Conservation (phyloP, 2,888 invertebrate species). For the Punctoribates punctum region DNA sequence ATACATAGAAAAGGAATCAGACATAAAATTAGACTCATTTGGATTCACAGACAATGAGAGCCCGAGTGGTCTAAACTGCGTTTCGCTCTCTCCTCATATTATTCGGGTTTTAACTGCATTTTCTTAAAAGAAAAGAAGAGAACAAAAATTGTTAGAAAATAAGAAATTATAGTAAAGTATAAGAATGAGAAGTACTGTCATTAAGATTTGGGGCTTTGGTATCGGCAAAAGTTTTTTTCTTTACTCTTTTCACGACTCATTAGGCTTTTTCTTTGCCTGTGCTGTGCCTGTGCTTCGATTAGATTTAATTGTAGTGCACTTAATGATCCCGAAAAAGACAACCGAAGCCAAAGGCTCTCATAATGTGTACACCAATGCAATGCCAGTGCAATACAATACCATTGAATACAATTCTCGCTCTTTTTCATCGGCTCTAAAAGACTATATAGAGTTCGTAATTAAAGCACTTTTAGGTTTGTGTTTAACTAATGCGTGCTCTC, state of each 20-base stretch:
- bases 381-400: neutral
- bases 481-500: conserved; percentile 17
- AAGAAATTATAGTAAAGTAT: neutral
- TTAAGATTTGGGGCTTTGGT: conserved; percentile 27
- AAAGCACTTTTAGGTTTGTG: conserved; percentile 17
- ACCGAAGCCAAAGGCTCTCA: conserved; percentile 7
- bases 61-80: too few relatives aligned
- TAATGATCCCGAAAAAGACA: conserved; percentile 31
- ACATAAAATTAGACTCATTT: neutral
- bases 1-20: too few relatives aligned
- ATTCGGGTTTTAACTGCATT: conserved; percentile 11
- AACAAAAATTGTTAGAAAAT: conserved; percentile 23
- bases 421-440: neutral
- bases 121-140: conserved; percentile 17
- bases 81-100: too few relatives aligned
- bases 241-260: conserved; percentile 23
- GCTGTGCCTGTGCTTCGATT: conserved; percentile 12
- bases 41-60: too few relatives aligned
- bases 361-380: neutral
- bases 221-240: neutral
- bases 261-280: conserved; percentile 15
- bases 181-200: conserved; percentile 28
- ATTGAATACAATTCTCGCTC: neutral
- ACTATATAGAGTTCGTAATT: conserved; percentile 18
- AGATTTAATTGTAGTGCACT: conserved; percentile 32